Evolutionary conservation across 2,797 vertebrate genomes (phyloP), one percentile per base, ranked within the genome.

Genomic region (Neosalanx taihuensis): DNA sequence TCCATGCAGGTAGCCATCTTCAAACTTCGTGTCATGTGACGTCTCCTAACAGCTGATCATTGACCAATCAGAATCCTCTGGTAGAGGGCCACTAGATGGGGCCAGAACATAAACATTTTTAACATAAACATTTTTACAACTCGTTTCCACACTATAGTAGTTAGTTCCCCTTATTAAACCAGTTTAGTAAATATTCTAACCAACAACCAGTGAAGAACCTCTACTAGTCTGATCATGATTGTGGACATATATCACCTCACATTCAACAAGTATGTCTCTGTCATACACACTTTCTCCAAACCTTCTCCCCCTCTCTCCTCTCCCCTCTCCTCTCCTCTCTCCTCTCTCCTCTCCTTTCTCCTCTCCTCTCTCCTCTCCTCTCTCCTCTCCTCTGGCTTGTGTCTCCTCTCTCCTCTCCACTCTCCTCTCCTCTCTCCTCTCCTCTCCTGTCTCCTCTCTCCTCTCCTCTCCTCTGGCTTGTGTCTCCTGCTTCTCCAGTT

Each of bases 51-150:
- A 82, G 78, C 31, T 1, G 7, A 0, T 0, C n/a, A 59, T 26
- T 4, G 31, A 71, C 85, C 85, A 89, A 89, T 89, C 76, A 79
- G 13, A 69, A 9, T 23, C 30, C 49, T 6, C 0, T 1, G 7
- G 12, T 0, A 0, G 1, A 1, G 10, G 3, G 49, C 61, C 84
- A 76, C 70, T 23, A 67, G 79, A 71, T 70, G 71, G 78, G 76
- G 20, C 31, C 56, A 57, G 49, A 56, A 66, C 12, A 59, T 58
- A 17, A 60, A 6, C 9, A n/a, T 41, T 17, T 64, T 26, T 2
- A 3, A 46, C 26, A 49, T 4, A 15, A 67, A 51, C 12, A 13
- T 26, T 29, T 67, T 51, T 46, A 18, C 5, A 31, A 30, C n/a
- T 20, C 18, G n/a, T 33, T 62, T 62, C 3, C 60, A 62, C 29